Conservation (phyloP, 2,888 invertebrate species). For the Ochlodes sylvanus region DNA sequence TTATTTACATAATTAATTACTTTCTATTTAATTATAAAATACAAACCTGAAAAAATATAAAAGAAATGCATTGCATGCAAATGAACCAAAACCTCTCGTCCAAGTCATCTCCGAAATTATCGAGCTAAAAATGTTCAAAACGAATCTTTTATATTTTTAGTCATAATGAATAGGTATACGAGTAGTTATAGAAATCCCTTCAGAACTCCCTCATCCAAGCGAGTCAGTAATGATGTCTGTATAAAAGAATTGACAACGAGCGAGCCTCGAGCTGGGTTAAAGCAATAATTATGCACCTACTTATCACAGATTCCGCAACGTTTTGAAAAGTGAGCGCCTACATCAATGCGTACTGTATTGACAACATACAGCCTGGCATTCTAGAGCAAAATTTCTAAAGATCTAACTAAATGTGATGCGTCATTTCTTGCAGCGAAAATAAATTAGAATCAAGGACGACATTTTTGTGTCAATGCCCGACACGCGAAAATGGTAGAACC, state of each 20-base stretch:
- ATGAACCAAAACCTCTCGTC: no score
- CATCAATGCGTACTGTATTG: not conserved
- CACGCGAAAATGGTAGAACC: no score
- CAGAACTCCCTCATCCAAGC: not conserved
- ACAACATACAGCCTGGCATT: not conserved
- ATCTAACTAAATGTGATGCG: no score
- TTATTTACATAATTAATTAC: no score
- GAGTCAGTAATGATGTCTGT: not conserved
- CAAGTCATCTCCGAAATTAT: no score
- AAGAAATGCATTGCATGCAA: no score
- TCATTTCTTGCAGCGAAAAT: no score
- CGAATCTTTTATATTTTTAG: not conserved
- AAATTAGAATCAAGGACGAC: no score
- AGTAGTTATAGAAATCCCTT: not conserved
- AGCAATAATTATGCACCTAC: slow-evolving; percentile 3
- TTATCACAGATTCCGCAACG: not conserved
- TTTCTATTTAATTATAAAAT: no score
- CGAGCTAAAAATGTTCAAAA: not conserved
- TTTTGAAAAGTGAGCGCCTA: not conserved
- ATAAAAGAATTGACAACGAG: not conserved
- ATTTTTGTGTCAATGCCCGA: no score
- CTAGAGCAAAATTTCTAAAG: not conserved
- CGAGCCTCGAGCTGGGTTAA: not conserved
- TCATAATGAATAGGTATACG: not conserved
- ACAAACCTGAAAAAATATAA: no score